Evolutionary conservation across 2,113 vertebrate species (phyloP), one percentile per base, ranked within the genome.

Genomic region (Struthio camelus): DNA sequence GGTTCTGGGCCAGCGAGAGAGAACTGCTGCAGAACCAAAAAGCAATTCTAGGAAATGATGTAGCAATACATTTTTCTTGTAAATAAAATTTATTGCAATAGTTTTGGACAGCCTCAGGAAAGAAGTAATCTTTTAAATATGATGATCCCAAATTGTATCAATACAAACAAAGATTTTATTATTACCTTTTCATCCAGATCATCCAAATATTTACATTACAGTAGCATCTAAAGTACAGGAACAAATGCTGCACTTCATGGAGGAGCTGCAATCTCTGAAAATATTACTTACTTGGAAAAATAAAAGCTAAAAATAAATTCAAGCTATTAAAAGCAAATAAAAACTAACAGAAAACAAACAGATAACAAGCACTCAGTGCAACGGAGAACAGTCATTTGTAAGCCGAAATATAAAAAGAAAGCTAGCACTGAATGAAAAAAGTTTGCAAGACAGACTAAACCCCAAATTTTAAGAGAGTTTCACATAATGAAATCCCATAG

Each of bases 161-260:
- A 77, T 15, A 80, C 72, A 91, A 96, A 89, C 77, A 89, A 53
- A 48, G 5, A 65, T 92, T 87, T 91, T 89, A 40, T n/a, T 87
- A 6, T 77, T 89, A 85, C 66, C 22, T 71, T 93, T 91, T 87
- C 53, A 30, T 72, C 44, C n/a, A 77, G 18, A 80, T 65, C 44
- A 89, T 66, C 50, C 54, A 89, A 96, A 80, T 83, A 91, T 87
- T 94, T 91, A 92, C 79, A 89, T 66, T 80, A 78, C n/a, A 22
- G 32, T 30, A 77, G 51, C 27, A 78, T 79, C 34, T 65, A 13
- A 86, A 36, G 28, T 40, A 51, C 27, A 87, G 10, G 25, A 87
- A 79, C 42, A 79, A 94, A 76, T 36, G 23, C 27, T 66, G 64
- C 75, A 85, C 70, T 54, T 85, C 62, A 62, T 97, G 12, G n/a